Percentiles rank a stretch among this genome's conserved stretches.
phyloP scores from a whole-genome alignment of 1,140 invertebrate species.

The Hylaeus volcanicus region DNA sequence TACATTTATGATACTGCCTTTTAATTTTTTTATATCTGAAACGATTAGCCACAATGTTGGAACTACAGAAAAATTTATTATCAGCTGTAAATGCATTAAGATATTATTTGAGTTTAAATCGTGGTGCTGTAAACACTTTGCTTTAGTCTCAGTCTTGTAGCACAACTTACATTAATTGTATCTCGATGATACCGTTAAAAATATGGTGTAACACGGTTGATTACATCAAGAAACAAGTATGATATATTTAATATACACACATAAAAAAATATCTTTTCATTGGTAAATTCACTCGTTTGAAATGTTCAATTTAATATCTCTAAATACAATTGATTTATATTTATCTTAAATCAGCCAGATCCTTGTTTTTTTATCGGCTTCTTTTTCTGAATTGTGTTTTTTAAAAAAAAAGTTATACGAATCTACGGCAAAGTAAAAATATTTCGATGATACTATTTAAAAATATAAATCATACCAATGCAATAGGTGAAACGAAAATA shows the following conservation, averaged over 20 bases:
- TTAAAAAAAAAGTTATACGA: neutral
- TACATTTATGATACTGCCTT: conserved; percentile 78
- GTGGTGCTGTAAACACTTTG: conserved; percentile 66
- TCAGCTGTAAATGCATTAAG: conserved; percentile 55
- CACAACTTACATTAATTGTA: conserved; percentile 42
- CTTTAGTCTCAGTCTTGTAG: conserved; percentile 50
- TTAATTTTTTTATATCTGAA: conserved; percentile 71
- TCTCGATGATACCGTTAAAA: conserved; percentile 32
- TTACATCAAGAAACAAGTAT: conserved; percentile 40
- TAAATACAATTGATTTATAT: conserved; percentile 13
- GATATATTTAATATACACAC: conserved; percentile 30
- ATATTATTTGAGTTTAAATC: conserved; percentile 55
- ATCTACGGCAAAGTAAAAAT: neutral
- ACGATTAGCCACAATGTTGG: conserved; percentile 47
- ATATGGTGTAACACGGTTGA: conserved; percentile 30
- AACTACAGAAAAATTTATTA: conserved; percentile 47
- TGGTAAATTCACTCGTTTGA: conserved; percentile 44
- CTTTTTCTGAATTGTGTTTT: neutral
- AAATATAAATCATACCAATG: neutral
- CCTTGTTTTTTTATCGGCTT: neutral
- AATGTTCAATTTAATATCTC: neutral
- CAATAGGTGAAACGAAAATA: neutral
- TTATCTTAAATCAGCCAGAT: neutral
- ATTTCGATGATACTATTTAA: neutral
- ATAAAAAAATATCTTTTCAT: conserved; percentile 45